Evolutionary conservation across 2,888 invertebrate species (phyloP).

Genomic region (Tiphia femorata): DNA sequence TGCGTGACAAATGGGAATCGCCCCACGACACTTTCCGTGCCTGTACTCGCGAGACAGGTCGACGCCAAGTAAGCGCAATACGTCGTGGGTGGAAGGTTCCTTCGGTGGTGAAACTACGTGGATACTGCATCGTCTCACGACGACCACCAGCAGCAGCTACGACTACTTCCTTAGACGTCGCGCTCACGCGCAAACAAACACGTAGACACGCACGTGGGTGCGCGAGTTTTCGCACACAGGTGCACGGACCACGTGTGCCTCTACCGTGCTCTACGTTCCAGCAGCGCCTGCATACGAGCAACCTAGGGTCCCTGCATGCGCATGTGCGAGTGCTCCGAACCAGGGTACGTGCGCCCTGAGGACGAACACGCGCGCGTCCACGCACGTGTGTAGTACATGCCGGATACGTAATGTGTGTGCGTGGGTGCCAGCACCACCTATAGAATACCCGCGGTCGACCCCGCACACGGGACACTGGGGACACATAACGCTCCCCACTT

Average conservation of each 20-base stretch:
- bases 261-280: neutral
- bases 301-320: neutral
- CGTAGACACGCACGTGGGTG: neutral
- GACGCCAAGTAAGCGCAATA: slow-evolving; percentile 18
- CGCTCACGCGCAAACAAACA: neutral
- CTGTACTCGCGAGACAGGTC: slow-evolving; percentile 20
- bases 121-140: slow-evolving; percentile 39
- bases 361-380: too few species aligned
- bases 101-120: slow-evolving; percentile 28
- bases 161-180: too few species aligned
- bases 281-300: too few species aligned
- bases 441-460: slow-evolving; percentile 57
- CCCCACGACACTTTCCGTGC: slow-evolving; percentile 10
- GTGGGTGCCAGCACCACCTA: slow-evolving; percentile 20
- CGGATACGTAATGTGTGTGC: slow-evolving; percentile 8
- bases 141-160: neutral
- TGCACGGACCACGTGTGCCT: neutral
- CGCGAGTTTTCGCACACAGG: neutral
- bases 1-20: slow-evolving; percentile 11
- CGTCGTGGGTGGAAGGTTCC: slow-evolving; percentile 13
- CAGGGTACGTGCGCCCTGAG: too few species aligned
- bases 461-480: slow-evolving; percentile 68
- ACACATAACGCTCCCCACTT: slow-evolving; percentile 69
- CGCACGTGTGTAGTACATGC: neutral
- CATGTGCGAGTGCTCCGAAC: too few species aligned